A percentile compares a stretch with the other conserved stretches of the same genome.
These are phyloP conservation scores for Bugulina stolonifera DNA, from an alignment of 2,888 invertebrate genomes.

Conservation along the genomic window DNA sequence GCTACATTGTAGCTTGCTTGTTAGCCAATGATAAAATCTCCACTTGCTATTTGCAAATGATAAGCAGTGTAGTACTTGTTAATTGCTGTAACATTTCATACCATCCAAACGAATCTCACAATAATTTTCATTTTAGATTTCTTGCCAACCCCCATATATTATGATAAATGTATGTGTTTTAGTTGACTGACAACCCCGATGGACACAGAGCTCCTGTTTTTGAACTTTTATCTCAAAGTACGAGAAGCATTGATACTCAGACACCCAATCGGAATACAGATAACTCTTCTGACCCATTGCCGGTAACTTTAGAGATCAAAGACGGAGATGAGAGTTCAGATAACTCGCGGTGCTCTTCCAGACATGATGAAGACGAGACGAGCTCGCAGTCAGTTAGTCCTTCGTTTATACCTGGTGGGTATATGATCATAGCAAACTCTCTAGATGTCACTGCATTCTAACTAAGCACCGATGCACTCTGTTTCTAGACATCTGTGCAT, in stretches of 20 bases:
- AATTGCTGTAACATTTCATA: too few species aligned
- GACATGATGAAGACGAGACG: neutral
- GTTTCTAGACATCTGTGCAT: too few species aligned
- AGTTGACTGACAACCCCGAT: neutral
- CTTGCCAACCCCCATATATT: too few species aligned
- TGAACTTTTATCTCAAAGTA: constrained; percentile 10
- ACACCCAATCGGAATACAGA: neutral
- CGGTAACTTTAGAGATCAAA: neutral
- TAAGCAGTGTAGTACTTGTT: too few species aligned
- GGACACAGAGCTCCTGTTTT: constrained; percentile 13
- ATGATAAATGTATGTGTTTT: too few species aligned
- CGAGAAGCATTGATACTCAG: constrained; percentile 15
- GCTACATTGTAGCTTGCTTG: neutral
- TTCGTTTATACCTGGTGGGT: constrained; percentile 10
- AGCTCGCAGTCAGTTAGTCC: constrained; percentile 12
- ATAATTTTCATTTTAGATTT: too few species aligned
- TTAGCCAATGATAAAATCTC: neutral
- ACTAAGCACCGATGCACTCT: too few species aligned
- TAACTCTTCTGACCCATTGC: neutral
- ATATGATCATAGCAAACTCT: neutral
- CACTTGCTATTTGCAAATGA: neutral
- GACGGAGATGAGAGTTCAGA: neutral
- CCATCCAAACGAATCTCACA: too few species aligned
- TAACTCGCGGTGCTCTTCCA: neutral
- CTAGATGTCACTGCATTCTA: too few species aligned